phyloP scores from a whole-genome alignment of 1,140 invertebrate genomes.

The Homarus americanus region DNA sequence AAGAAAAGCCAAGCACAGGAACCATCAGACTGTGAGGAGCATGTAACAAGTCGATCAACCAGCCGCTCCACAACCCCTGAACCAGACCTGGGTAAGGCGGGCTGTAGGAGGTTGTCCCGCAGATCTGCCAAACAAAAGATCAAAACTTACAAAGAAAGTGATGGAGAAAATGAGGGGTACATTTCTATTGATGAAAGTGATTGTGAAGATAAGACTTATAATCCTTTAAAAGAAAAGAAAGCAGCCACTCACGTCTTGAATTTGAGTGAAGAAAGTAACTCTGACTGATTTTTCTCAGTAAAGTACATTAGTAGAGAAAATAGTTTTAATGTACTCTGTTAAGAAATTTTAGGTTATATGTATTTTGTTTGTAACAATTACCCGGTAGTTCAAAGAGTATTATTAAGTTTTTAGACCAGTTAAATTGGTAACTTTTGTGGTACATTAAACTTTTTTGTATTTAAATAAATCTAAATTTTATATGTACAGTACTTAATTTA shows the following conservation, averaged over 20 bases:
- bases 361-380: too few species aligned
- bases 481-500: too few species aligned
- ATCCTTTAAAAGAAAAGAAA: conserved; percentile 37
- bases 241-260: neutral
- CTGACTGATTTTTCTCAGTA: neutral
- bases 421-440: too few species aligned
- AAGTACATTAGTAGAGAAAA: too few species aligned
- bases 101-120: neutral
- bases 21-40: neutral
- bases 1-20: neutral
- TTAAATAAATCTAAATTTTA: too few species aligned
- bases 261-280: neutral
- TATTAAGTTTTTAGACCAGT: too few species aligned
- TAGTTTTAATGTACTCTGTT: too few species aligned
- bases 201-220: conserved; percentile 56
- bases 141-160: conserved; percentile 54
- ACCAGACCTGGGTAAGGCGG: neutral
- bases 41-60: neutral
- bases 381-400: too few species aligned
- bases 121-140: neutral
- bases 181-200: conserved; percentile 64
- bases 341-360: too few species aligned
- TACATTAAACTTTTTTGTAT: too few species aligned
- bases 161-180: conserved; percentile 29
- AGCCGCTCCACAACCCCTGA: conserved; percentile 60